Evolutionary conservation across 1,140 invertebrate species (phyloP).

Genomic region (Psilanteris sp.): DNA sequence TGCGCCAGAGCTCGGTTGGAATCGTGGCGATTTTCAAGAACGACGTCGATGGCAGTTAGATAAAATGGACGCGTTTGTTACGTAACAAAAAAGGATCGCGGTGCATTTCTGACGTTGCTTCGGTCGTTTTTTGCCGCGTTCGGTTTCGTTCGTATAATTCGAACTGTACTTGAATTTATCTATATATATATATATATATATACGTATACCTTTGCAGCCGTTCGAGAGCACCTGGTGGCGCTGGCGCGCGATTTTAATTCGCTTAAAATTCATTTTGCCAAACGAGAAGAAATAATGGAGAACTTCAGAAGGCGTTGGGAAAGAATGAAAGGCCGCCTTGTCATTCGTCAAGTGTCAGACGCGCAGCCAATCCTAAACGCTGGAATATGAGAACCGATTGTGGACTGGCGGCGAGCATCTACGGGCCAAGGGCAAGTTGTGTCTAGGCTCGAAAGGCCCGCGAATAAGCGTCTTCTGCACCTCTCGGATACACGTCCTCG

Average conservation of each 20-base stretch:
- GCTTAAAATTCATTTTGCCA: constrained; percentile 29
- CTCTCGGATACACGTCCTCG: constrained; percentile 55
- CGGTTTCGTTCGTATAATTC: no score
- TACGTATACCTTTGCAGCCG: no score
- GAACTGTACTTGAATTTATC: no score
- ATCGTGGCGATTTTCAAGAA: no score
- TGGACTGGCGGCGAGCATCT: constrained; percentile 66
- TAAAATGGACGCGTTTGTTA: no score
- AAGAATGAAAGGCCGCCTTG: constrained; percentile 74
- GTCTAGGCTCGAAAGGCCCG: constrained; percentile 55
- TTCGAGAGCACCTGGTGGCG: no score
- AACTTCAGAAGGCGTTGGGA: constrained; percentile 55
- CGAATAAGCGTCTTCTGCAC: constrained; percentile 56
- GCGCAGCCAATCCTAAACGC: constrained; percentile 75
- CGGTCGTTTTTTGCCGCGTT: no score
- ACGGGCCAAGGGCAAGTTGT: constrained; percentile 70
- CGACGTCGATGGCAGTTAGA: constrained; percentile 18
- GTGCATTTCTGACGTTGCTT: no score
- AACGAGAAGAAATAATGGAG: constrained; percentile 68
- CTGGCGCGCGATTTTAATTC: not conserved
- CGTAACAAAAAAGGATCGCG: no score
- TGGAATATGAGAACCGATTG: constrained; percentile 66
- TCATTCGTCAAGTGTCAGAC: constrained; percentile 80
- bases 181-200: no score
- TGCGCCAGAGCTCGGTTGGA: constrained; percentile 1